Base-by-base conservation (phyloP, 2,888 invertebrate species). In the Hypolimnas misippus region DNA sequence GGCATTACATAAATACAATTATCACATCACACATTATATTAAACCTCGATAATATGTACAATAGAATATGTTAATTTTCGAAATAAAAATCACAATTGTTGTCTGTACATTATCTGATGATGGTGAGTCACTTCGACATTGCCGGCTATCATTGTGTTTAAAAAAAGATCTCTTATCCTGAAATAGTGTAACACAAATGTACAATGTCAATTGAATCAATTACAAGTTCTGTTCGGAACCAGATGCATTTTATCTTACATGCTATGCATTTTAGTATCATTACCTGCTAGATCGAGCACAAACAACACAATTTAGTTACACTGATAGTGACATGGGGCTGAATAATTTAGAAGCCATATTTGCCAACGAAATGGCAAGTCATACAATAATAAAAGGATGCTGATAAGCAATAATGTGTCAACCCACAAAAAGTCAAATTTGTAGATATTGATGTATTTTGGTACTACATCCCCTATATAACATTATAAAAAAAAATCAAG, bases 161-260 rank as follows among this genome's bases (percentile, higher is more conserved):
- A 21, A 46, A 44, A 38, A 38, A 46, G 17, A 21, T 19, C 19
- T 21, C 5, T 46, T 46, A 46, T 46, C 44, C 44, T 21, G 21
- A 46, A 46, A 46, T 46, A 19, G 17, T 10, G 12, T 21, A 19
- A 12, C 44, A 21, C 21, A 12, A 46, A 46, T 19, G 12, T 12
- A 12, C 3, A n/a, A n/a, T 10, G 8, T 6, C 40, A 6, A 17
- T 42, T 5, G 21, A 12, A 46, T 12, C 44, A 21, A 38, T 38
- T 38, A 38, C n/a, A 38, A 38, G 12, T 19, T 12, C 19, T 44
- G 44, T 44, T 21, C 3, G 0, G 1, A 44, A 44, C 19, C 12
- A 21, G 44, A 46, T 12, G 17, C 16, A 17, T 21, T 21, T 46
- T 21, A 46, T 46, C 40, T 3, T n/a, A n/a, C n/a, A n/a, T n/a